Percentiles rank a stretch among this genome's conserved stretches.
These are phyloP conservation scores for Pseudorasbora parva DNA, from an alignment of 2,113 vertebrate genomes.

Conservation along the genomic window DNA sequence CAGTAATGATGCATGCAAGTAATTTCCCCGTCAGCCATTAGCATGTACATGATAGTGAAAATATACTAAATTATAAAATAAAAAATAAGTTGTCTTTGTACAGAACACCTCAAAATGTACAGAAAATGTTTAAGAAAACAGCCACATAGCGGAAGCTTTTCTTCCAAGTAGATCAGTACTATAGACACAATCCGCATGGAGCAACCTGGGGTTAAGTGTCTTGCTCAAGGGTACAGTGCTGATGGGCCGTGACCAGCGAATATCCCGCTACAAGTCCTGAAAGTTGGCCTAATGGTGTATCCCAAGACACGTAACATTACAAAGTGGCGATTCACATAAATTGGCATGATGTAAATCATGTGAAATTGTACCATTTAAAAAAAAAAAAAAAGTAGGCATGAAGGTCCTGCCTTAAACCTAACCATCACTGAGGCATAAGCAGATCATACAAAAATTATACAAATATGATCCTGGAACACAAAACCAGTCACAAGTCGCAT, in stretches of 20 bases:
- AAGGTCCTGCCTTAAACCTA: too few species aligned
- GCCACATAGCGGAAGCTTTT: background rate
- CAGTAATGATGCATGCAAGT: background rate
- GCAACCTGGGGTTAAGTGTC: background rate
- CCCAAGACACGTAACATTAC: too few species aligned
- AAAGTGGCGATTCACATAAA: too few species aligned
- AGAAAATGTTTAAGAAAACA: background rate
- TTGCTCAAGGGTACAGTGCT: background rate
- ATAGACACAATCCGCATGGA: constrained; percentile 3
- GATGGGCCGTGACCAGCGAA: background rate
- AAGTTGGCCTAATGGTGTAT: background rate
- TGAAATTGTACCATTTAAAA: too few species aligned
- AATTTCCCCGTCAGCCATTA: constrained; percentile 6
- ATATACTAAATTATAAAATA: background rate
- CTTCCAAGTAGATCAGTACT: background rate
- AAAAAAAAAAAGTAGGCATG: too few species aligned
- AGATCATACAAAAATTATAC: too few species aligned
- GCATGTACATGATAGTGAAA: background rate
- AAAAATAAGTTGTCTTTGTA: background rate
- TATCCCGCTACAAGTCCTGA: background rate
- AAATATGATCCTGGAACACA: too few species aligned
- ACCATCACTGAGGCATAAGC: too few species aligned
- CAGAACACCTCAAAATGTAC: background rate
- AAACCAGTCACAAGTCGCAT: too few species aligned
- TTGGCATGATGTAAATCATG: too few species aligned